Evolutionary conservation across 2,888 invertebrate species (phyloP), one percentile per base, ranked within the genome.

Genomic region (Lepetodrilus schrolli): DNA sequence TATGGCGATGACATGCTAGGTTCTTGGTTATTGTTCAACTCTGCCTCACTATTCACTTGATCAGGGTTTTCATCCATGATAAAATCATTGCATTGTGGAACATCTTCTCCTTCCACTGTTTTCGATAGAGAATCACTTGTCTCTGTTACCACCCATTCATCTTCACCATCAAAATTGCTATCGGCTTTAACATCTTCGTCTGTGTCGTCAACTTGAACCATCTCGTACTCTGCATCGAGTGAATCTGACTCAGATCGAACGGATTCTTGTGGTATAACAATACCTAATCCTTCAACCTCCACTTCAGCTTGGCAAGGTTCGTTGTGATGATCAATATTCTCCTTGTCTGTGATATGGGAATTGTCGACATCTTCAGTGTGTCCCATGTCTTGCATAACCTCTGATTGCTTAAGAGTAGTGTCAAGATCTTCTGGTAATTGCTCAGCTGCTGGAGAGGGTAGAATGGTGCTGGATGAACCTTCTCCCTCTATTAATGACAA

Each of bases 1-100:
- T 79, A 77, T 8, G 77, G 50, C 34, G 75, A 75, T 13, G 79
- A 75, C 34, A 79, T 72, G 20, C 75, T 48, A 13, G 30, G 37
- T 47, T 65, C 72, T 21, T 21, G 13, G 4, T 10, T 30, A 10
- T 13, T 7, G 8, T 23, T 30, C n/a, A 23, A 26, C 13, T 20
- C 36, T 34, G 13, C 13, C 66, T 66, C 66, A 26, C 13, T n/a
- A 3, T 36, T 8, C n/a, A 1, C 21, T 10, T 38, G 21, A 8
- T n/a, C 20, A 23, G 36, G 38, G 7, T 23, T 13, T 8, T 20
- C 26, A 20, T 37, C 49, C 7, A 49, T 23, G 17, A 17, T 37
- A 8, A 13, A 21, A 30, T 48, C 72, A 4, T 37, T 20, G 38
- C 23, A 43, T 38, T 36, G 17, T 17, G 23, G 30, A 23, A 17